Base-by-base conservation (phyloP, 2,888 invertebrate species). In the Mamestra brassicae region DNA sequence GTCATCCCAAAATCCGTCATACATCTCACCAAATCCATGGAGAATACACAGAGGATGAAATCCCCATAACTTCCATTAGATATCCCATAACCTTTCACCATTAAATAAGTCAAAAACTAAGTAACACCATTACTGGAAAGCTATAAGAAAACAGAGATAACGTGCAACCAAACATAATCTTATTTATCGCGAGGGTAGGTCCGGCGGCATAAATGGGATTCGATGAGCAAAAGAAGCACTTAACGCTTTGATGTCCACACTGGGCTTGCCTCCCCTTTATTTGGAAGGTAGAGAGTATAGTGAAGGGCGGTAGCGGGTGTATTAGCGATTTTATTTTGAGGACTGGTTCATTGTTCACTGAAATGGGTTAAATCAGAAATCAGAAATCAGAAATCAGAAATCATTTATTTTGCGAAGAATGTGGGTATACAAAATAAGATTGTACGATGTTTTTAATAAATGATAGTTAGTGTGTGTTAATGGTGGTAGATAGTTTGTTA, bases 171-270 rank as follows among this genome's bases (percentile, higher is more conserved):
- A 92, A 94, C 90, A 92, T 96, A 96, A 95, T 95, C 94, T 95
- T 95, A 96, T 96, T 96, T 96, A 96, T 96, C 91, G 94, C 88
- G 87, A 88, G 93, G 94, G 94, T 93, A 92, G 84, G 91, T 76
- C 92, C 42, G 26, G 26, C 92, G 89, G 88, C 90, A 87, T 89
- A 93, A 93, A 92, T 92, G 92, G 92, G 93, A 91, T 93, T 92
- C 93, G 93, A 93, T 93, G 93, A 93, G 92, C 90, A 92, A 92
- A 94, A 94, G 91, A 80, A 94, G 95, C 96, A 96, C 96, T 96
- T 96, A 96, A 94, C 95, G 96, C 96, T 95, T 96, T 96, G 95
- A 96, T 96, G 96, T 96, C 95, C 94, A 93, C 93, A 92, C 93
- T 89, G 92, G 85, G 85, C 79, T 85, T 80, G 83, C 88, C 92